Evolutionary conservation across 2,888 invertebrate genomes (phyloP).

Genomic region (Rhopalosiphum nymphaeae): DNA sequence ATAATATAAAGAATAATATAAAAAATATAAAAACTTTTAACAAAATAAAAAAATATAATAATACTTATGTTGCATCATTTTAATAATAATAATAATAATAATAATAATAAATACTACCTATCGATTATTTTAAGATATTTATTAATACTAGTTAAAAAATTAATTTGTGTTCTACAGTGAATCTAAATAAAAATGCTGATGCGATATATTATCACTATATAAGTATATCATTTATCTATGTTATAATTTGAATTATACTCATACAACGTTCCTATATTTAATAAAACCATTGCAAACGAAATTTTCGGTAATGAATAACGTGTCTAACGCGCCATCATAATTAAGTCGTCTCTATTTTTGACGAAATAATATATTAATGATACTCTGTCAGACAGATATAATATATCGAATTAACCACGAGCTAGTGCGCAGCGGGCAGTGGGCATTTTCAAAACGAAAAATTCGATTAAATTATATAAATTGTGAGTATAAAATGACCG

Average conservation of each 20-base stretch:
- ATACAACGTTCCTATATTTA: neutral
- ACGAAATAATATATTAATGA: neutral
- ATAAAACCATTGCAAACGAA: neutral
- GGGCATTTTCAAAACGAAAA: neutral
- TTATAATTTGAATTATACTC: neutral
- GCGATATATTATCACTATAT: neutral
- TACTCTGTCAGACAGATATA: neutral
- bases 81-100: slow-evolving; percentile 18
- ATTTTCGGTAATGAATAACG: neutral
- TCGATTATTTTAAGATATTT: neutral
- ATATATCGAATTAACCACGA: neutral
- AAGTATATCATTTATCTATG: neutral
- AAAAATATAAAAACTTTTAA: neutral
- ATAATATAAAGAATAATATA: neutral
- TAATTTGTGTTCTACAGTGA: neutral
- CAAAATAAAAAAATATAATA: neutral
- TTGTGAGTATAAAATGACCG: neutral
- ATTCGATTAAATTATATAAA: neutral
- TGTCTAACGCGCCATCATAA: neutral
- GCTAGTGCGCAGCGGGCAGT: neutral
- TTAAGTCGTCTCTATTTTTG: neutral
- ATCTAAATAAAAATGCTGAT: neutral
- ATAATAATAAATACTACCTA: neutral
- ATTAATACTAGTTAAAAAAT: neutral
- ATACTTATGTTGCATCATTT: neutral